Base-by-base conservation (phyloP, 92 coral and sea anemone species). In the Ricordea florida region DNA sequence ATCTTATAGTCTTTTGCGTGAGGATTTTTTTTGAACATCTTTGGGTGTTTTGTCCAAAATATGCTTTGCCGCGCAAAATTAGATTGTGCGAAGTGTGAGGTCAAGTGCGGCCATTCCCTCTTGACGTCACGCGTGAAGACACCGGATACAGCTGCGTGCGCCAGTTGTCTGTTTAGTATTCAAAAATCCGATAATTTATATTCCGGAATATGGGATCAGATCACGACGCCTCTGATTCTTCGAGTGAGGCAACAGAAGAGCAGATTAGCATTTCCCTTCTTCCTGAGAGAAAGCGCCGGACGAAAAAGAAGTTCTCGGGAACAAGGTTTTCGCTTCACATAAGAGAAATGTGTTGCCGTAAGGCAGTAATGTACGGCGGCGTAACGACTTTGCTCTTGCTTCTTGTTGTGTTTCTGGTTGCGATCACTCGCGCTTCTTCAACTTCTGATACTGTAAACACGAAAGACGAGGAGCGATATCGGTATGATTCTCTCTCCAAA, bases 381-480 rank as follows among this genome's bases (percentile, higher is more conserved):
- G 68, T 48, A 2, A 74, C 93, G 22, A 90, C 85, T 45, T 58
- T 87, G 25, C 64, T 83, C 7, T 64, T 91, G 25, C 51, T 88
- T 66, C 47, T 87, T 2, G 93, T 91, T 24, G 82, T 83, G 49
- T 74, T 91, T 11, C 76, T 91, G 24, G 82, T 85, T 14, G 82
- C 84, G 32, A 79, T 91, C 78, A 90, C 88, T 47, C 81, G 92
- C 33, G 90, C 97, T 37, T 91, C 97, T 48, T 66, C 92, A 9
- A 78, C 93, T 28, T 69, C 72, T 38, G 90, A 87, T 55, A 76
- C 72, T 42, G 87, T 72, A 40, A 73, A 69, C 66, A 67, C 45
- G 16, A 44, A 30, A 7, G 68, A 46, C 29, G 71, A 77, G 14
- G 79, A 72, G 57, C 66, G 83, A 50, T 74, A 88, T 29, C 66